Conservation (phyloP, 1,140 invertebrate species). For the Zaprionus gabonicus region DNA sequence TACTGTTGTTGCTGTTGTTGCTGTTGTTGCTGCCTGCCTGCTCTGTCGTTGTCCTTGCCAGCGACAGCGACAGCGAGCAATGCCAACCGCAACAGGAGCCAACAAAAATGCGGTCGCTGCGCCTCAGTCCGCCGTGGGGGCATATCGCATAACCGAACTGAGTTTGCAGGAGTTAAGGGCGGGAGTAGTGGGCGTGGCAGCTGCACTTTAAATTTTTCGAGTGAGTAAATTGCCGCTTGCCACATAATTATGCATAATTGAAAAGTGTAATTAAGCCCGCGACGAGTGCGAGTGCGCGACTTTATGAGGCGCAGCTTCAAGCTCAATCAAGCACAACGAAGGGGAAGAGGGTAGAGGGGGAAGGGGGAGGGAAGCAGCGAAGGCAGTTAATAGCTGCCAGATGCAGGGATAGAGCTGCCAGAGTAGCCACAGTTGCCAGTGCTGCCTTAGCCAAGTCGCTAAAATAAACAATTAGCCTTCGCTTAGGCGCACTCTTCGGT, state of each 20-base stretch:
- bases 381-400: conserved; percentile 64
- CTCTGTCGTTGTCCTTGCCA: conserved; percentile 66
- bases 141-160: conserved; percentile 64
- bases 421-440: too few species aligned
- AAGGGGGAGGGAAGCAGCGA: neutral
- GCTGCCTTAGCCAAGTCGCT: conserved; percentile 1
- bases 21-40: conserved; percentile 36
- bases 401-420: conserved; percentile 13
- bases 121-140: conserved; percentile 15
- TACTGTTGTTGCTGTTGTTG: conserved; percentile 38
- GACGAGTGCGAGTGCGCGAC: conserved; percentile 39
- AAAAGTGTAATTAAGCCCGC: conserved; percentile 74
- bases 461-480: neutral
- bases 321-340: conserved; percentile 68
- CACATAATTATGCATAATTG: conserved; percentile 82
- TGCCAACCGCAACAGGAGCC: conserved; percentile 68
- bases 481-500: neutral
- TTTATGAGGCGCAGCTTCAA: conserved; percentile 70
- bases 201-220: conserved; percentile 72
- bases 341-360: neutral
- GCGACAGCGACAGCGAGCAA: conserved; percentile 65
- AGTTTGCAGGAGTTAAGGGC: neutral
- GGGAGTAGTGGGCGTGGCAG: conserved; percentile 20
- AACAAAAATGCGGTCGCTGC: conserved; percentile 50
- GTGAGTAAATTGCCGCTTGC: conserved; percentile 58